Conservation (phyloP, 2,113 vertebrate species). For the Tympanuchus pallidicinctus region DNA sequence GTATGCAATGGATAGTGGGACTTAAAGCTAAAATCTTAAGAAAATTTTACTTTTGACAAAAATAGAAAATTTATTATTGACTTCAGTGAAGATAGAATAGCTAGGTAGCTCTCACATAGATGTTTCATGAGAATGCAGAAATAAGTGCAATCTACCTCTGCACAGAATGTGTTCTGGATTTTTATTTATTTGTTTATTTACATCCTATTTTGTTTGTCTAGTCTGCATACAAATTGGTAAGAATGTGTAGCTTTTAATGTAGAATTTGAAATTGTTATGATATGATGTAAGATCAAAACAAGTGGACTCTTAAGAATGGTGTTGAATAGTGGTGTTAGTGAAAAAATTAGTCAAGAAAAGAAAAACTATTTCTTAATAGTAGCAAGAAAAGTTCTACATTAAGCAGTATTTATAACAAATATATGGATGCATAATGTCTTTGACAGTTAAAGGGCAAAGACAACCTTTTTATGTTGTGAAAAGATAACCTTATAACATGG, state of each 20-base stretch:
- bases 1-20: neutral
- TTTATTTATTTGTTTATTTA: neutral
- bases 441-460: neutral
- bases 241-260: neutral
- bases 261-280: neutral
- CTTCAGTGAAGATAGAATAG: neutral
- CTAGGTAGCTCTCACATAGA: neutral
- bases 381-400: neutral
- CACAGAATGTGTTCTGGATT: neutral
- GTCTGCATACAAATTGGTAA: neutral
- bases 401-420: neutral
- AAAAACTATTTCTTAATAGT: neutral
- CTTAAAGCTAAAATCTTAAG: too few species aligned
- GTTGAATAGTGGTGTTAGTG: neutral
- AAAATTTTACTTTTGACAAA: neutral
- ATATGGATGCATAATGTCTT: neutral
- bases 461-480: rapidly evolving
- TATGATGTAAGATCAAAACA: neutral
- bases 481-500: neutral
- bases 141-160: rapidly evolving
- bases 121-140: neutral
- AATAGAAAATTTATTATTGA: neutral
- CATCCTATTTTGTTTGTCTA: neutral
- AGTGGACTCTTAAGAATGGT: neutral
- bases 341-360: neutral